Evolutionary conservation across 2,888 invertebrate genomes (phyloP), one percentile per base, ranked within the genome.

Genomic region (Pandemis corylana): DNA sequence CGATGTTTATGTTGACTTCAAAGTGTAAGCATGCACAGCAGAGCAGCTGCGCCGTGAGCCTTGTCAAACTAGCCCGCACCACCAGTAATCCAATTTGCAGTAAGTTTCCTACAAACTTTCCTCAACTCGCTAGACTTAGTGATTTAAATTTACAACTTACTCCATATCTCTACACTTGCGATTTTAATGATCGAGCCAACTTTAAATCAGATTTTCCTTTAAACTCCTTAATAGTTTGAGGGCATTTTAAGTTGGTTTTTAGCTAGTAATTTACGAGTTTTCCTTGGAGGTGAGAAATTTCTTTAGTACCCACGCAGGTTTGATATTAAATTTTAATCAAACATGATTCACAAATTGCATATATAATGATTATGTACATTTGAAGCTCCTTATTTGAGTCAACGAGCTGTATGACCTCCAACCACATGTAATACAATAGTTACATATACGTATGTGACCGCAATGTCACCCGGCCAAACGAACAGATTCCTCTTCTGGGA

Each of bases 101-200:
- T 84, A 90, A 92, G 88, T 92, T 89, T 77, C 78, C 82, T 81
- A 41, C 42, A 28, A 80, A 84, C 77, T 85, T 81, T 78, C 79
- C 76, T 71, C 80, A 83, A 85, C 85, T 92, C 84, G 80, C 85
- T 86, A 88, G 88, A 90, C 90, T 91, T 89, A 90, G 90, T 93
- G 93, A 93, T 93, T 93, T 91, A 92, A 93, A 93, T 92, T 91
- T 89, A 89, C 87, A 90, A 93, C 89, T 92, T 89, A 77, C 88
- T 87, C 89, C 89, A 79, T 77, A 76, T 77, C 77, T 75, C 64
- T 66, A 69, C 76, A 78, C 74, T 78, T 74, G 68, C 76, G 66
- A 69, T 72, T 76, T 72, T 76, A 76, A 70, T 67, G 76, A 75
- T 75, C 70, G 84, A 79, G 76, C 79, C 80, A 83, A 87, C 81